Evolutionary conservation across 2,113 vertebrate species (phyloP).

Genomic region (Toxostoma redivivum): DNA sequence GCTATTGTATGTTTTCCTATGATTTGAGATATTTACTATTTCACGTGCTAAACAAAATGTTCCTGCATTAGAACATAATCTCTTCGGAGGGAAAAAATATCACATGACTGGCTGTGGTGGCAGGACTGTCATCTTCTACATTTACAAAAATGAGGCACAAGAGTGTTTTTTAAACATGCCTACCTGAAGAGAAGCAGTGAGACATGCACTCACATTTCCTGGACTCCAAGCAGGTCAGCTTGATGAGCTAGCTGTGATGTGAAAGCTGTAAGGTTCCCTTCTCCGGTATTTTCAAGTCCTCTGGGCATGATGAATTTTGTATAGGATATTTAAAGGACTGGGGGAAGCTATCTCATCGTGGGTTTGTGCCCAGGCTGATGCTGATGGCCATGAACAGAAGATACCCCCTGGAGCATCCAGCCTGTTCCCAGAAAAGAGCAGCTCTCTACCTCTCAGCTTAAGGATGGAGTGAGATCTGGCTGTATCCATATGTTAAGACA

Average conservation of each 20-base stretch:
- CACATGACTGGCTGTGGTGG: accelerated
- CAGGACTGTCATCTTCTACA: not conserved
- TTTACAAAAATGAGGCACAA: not conserved
- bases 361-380: not conserved
- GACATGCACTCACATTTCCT: not conserved
- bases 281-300: not conserved
- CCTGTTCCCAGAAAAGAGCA: not conserved
- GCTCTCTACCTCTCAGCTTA: not conserved
- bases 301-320: not conserved
- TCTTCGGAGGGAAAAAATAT: not conserved
- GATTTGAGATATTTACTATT: constrained; percentile 3
- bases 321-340: not conserved
- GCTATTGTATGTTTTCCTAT: constrained; percentile 31
- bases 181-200: not conserved
- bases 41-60: constrained; percentile 28
- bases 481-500: accelerated
- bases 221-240: not conserved
- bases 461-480: not conserved
- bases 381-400: not conserved
- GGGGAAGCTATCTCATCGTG: not conserved
- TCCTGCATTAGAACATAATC: not conserved
- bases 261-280: not conserved
- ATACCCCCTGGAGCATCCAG: not conserved
- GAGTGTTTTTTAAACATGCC: not conserved
- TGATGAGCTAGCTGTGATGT: not conserved